phyloP scores from a whole-genome alignment of 2,797 vertebrate genomes.

The Masticophis lateralis region DNA sequence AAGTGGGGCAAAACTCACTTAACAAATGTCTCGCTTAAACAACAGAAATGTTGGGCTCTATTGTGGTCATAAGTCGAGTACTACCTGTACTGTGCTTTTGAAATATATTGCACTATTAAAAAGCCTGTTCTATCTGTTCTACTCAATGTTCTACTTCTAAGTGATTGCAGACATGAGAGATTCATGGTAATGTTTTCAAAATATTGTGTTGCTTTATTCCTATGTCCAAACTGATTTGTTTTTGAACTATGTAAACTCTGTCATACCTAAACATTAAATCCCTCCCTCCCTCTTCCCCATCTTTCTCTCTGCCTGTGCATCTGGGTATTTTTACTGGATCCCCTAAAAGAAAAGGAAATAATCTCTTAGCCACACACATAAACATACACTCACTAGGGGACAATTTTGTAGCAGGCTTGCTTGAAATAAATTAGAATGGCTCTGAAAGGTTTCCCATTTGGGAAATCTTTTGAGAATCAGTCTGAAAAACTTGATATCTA shows the following conservation, averaged over 20 bases:
- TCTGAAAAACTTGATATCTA: not conserved
- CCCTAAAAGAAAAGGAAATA: not conserved
- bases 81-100: not conserved
- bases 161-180: not conserved
- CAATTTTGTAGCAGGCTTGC: not conserved
- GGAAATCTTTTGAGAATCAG: not conserved
- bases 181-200: not conserved
- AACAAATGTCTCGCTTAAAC: too few relatives aligned
- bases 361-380: not conserved
- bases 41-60: too few relatives aligned
- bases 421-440: not conserved
- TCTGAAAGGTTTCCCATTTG: not conserved
- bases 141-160: not conserved
- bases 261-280: not conserved
- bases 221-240: not conserved
- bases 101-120: not conserved
- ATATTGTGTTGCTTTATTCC: not conserved
- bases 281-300: too few relatives aligned
- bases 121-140: not conserved
- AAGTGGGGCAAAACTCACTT: too few relatives aligned
- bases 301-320: too few relatives aligned
- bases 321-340: not conserved
- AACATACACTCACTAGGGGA: not conserved
- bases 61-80: too few relatives aligned
- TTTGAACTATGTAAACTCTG: not conserved